Evolutionary conservation across 2,797 vertebrate genomes (phyloP), one percentile per base, ranked within the genome.

Genomic region (Lepilemur septentrionalis): DNA sequence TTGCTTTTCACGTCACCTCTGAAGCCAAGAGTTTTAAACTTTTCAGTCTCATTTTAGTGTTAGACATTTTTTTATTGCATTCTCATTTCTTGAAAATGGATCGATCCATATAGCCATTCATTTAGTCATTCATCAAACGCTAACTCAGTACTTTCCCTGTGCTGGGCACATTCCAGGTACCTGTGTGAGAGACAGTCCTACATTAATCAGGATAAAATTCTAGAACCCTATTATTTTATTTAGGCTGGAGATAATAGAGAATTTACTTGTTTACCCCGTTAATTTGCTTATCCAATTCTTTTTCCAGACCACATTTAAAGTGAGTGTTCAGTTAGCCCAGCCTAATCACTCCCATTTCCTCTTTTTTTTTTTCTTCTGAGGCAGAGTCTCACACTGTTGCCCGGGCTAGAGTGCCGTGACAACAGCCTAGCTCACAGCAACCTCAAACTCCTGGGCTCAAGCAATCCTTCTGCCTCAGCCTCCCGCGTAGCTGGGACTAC

Each of bases 131-230:
- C 59, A 18, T 4, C 9, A 41, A 67, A 61, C 17, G 35, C 11
- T 30, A 14, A 25, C 73, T 35, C 50, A 20, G 4, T 11, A 9
- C 46, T 41, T 28, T 23, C 23, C 67, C 35, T 55, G 80, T 14
- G 23, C 55, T 14, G 5, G 32, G 12, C n/a, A 0, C 14, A 5
- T 22, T 25, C 11, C 0, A 0, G 15, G 46, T 7, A 38, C 30
- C 15, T 32, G 8, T 17, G 48, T 25, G 61, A 61, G 13, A 78
- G 38, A 25, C 38, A 30, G 2, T 15, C 41, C 70, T 61, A 2
- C 3, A 4, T 38, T 75, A 57, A 30, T 38, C 17, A 28, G 4
- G 7, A 9, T 8, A 6, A 11, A 57, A 69, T 59, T 61, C 75
- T 23, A 72, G 82, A 89, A 22, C 13, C 57, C 12, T 22, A 1